Evolutionary conservation across 2,888 invertebrate genomes (phyloP), one percentile per base, ranked within the genome.

Genomic region (Microplitis manilae): DNA sequence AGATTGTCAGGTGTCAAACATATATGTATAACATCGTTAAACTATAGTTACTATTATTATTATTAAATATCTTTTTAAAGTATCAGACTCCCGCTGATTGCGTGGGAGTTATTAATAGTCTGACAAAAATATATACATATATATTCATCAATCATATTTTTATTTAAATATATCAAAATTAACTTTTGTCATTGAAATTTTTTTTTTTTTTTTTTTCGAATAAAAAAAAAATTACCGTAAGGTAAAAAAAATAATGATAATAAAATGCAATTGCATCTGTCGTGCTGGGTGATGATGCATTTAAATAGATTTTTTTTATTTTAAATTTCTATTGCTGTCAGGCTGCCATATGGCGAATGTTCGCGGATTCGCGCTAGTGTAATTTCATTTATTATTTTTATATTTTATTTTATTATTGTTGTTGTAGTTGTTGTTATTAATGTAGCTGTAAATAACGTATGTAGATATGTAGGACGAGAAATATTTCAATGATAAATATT

Each of bases 1-100:
- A 61, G 15, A 76, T 80, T 85, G 86, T 85, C 86, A 85, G 81
- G 82, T 82, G 86, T 85, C 84, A 82, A 83, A 79, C 81, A 72
- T 80, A 68, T 76, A 73, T 82, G 83, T 81, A 79, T 75, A 75
- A 62, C 39, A 76, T 73, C 71, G 39, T 30, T 30, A 30, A 30
- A 30, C 30, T 13, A 50, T 50, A 13, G 13, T 50, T 13, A 50
- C 9, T 50, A 50, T 50, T 50, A 50, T 50, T 50, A 50, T 50
- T 1, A 50, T 50, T 50, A 8, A 41, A 50, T 50, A 50, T 6
- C 9, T 50, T 8, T 50, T 50, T 50, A 9, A 9, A 1, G 50
- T 50, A 50, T 50, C 50, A 9, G 70, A 76, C 81, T 81, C 86
- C 83, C 79, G 84, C 84, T 83, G 86, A 80, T 83, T 79, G 80